These are phyloP conservation scores for Lordiphosa clarofinis DNA, from an alignment of 1,140 invertebrate genomes.

Conservation along the genomic window DNA sequence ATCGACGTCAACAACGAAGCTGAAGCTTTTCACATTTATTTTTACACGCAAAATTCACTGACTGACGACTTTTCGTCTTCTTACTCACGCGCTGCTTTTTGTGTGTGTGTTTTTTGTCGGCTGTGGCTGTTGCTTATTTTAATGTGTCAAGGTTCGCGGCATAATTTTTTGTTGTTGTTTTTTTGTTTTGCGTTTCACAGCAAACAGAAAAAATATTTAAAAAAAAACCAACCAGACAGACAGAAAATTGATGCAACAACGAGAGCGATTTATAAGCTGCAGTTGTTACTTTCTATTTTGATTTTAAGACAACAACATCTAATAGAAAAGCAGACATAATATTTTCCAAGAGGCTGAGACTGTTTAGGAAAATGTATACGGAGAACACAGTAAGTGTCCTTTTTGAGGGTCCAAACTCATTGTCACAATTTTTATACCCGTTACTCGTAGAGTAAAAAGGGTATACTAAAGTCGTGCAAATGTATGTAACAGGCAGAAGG, in stretches of 20 bases:
- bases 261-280: constrained; percentile 20
- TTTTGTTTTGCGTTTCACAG: constrained; percentile 49
- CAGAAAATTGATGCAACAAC: constrained; percentile 4
- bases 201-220: constrained; percentile 52
- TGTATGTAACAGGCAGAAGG: too few relatives aligned
- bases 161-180: constrained; percentile 49
- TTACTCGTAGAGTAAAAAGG: too few relatives aligned
- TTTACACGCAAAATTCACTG: constrained; percentile 70
- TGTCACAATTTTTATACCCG: too few relatives aligned
- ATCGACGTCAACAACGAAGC: constrained; percentile 20
- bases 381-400: too few relatives aligned
- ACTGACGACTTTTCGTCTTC: constrained; percentile 26
- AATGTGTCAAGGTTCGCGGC: constrained; percentile 77
- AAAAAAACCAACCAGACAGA: constrained; percentile 6
- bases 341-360: not conserved
- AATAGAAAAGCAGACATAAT: constrained; percentile 1
- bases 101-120: constrained; percentile 11
- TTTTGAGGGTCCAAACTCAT: too few relatives aligned
- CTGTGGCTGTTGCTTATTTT: constrained; percentile 59
- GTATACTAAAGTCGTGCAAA: too few relatives aligned
- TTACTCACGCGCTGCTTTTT: constrained; percentile 33
- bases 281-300: constrained; percentile 39
- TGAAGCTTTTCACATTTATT: constrained; percentile 69
- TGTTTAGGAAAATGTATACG: not conserved
- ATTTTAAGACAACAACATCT: not conserved